Base-by-base conservation (phyloP, 1,140 invertebrate species). In the Scaptomyza montana region DNA sequence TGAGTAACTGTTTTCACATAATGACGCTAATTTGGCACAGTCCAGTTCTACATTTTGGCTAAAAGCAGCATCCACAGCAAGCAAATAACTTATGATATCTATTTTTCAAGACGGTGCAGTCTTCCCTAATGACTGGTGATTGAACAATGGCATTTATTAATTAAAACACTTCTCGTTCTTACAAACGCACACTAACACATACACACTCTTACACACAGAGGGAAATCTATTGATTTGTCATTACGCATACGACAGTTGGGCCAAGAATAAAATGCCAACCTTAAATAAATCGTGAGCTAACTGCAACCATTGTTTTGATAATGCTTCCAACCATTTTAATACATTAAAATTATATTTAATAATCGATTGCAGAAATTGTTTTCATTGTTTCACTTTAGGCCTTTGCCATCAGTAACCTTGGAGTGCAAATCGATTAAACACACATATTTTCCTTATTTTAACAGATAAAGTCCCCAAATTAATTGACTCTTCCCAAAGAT, bases 61-160 rank as follows among this genome's bases (percentile, higher is more conserved):
- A 10, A 67, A 73, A 56, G 56, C 55, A 63, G 53, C 50, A 69
- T 13, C 30, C 45, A 36, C 39, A 47, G 55, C 54, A n/a, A 49
- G n/a, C 49, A 57, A 54, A 78, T 82, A 87, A 87, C 78, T 67
- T 78, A 86, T 86, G 82, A 67, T 73, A 41, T 59, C 45, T 69
- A 86, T 86, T 82, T 86, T 87, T 86, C 82, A 87, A 67, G 68
- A 70, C 64, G 60, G 59, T 54, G 61, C 53, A 59, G 47, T 75
- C 50, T 72, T 49, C 19, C 60, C 64, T 81, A 81, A 87, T 81
- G 82, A 64, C 78, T 69, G 67, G 70, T 81, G 82, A 86, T 86
- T 87, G 87, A 84, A 86, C 81, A 86, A 87, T 87, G 81, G 82
- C 74, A 86, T 86, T 87, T 86, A 86, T 86, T 86, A 86, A 86